Conservation (phyloP, 2,797 vertebrate species). For the Ataeniobius toweri region DNA sequence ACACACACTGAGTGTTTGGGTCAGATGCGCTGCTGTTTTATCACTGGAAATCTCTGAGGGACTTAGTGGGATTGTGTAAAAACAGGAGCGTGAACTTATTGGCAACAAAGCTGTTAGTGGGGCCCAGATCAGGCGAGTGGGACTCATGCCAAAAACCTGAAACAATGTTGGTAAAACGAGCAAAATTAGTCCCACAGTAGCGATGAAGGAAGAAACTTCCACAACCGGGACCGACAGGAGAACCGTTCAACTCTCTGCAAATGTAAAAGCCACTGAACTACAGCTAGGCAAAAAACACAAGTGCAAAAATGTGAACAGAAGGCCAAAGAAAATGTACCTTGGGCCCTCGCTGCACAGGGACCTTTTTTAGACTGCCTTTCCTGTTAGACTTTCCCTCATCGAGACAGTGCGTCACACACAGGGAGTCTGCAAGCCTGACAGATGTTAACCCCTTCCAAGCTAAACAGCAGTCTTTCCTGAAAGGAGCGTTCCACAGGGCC, state of each 20-base stretch:
- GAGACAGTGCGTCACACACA: constrained; percentile 83
- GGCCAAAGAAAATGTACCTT: constrained; percentile 84
- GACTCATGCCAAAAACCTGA: constrained; percentile 43
- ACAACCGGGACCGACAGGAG: constrained; percentile 67
- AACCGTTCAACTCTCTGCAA: constrained; percentile 68
- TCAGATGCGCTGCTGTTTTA: constrained; percentile 69
- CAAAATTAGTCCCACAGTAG: constrained; percentile 52
- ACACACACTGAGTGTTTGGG: constrained; percentile 48
- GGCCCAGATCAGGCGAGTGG: constrained; percentile 34
- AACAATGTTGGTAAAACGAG: constrained; percentile 11
- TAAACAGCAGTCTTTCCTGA: constrained; percentile 52
- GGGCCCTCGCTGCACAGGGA: constrained; percentile 75
- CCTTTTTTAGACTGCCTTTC: constrained; percentile 82
- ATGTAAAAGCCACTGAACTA: constrained; percentile 76
- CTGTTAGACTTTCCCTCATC: constrained; percentile 80
- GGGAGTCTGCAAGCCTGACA: constrained; percentile 68
- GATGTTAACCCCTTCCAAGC: constrained; percentile 76
- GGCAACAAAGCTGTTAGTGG: constrained; percentile 44
- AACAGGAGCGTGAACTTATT: constrained; percentile 44
- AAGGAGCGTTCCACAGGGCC: constrained; percentile 54
- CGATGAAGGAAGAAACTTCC: constrained; percentile 62
- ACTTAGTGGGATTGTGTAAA: constrained; percentile 43
- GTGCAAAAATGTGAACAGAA: constrained; percentile 76
- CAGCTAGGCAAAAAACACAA: constrained; percentile 82
- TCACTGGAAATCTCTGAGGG: constrained; percentile 52